phyloP scores from a whole-genome alignment of 2,113 vertebrate genomes.

The Nipponia nippon region DNA sequence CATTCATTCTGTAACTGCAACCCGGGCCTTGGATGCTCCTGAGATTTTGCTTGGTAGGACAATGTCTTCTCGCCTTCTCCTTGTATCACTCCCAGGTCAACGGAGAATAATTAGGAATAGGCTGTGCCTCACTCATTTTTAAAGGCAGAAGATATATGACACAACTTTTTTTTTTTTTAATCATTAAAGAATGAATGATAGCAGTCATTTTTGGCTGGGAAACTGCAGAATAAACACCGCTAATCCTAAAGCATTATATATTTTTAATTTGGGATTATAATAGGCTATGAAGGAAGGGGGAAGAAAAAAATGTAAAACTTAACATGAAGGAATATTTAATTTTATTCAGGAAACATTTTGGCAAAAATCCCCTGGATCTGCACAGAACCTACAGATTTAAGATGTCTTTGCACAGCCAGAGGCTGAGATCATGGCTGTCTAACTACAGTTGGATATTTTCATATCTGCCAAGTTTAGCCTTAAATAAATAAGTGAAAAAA shows the following conservation, averaged over 20 bases:
- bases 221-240: not conserved
- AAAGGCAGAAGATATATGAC: not conserved
- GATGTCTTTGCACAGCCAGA: conserved; percentile 56
- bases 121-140: not conserved
- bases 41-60: not conserved
- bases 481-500: conserved; percentile 64
- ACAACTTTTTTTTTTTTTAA: not conserved
- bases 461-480: conserved; percentile 59
- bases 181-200: not conserved
- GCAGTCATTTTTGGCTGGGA: not conserved
- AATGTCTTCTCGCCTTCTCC: not conserved
- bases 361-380: conserved; percentile 52
- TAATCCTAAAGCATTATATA: not conserved
- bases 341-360: conserved; percentile 52
- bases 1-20: not conserved
- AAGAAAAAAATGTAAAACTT: not conserved
- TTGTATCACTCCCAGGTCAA: not conserved
- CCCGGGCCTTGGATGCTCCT: not conserved
- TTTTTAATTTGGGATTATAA: not conserved
- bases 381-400: conserved; percentile 53
- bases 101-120: not conserved
- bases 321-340: conserved; percentile 29
- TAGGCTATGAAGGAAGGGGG: not conserved
- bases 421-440: conserved; percentile 64
- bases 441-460: conserved; percentile 48